These are phyloP conservation scores for Apotomis capreana DNA, from an alignment of 2,888 invertebrate genomes.

Conservation along the genomic window DNA sequence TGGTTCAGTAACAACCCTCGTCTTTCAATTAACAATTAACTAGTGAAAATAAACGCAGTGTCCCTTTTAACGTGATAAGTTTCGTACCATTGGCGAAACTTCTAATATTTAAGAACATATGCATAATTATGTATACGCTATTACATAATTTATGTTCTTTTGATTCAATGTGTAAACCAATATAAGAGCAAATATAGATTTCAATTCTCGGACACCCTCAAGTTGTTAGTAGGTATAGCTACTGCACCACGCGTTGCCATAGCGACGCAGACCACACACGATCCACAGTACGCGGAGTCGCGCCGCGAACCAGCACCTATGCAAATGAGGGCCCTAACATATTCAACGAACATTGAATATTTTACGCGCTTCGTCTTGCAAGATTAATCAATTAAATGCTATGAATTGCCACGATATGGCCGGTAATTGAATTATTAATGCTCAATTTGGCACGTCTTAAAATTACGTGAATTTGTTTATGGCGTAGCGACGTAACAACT, in stretches of 20 bases:
- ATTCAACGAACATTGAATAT: slow-evolving; percentile 61
- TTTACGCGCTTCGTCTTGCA: slow-evolving; percentile 61
- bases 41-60: too few relatives aligned
- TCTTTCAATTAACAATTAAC: too few relatives aligned
- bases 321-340: slow-evolving; percentile 68
- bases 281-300: slow-evolving; percentile 58
- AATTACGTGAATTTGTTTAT: slow-evolving; percentile 35
- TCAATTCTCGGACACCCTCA: slow-evolving; percentile 14
- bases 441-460: slow-evolving; percentile 35
- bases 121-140: too few relatives aligned
- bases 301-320: slow-evolving; percentile 53
- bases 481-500: slow-evolving; percentile 27
- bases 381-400: slow-evolving; percentile 63
- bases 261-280: slow-evolving; percentile 80
- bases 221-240: slow-evolving; percentile 50
- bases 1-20: too few relatives aligned
- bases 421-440: slow-evolving; percentile 39
- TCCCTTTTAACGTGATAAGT: too few relatives aligned
- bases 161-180: not conserved
- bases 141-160: too few relatives aligned
- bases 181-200: not conserved
- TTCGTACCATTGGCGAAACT: too few relatives aligned
- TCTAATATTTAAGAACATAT: too few relatives aligned
- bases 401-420: slow-evolving; percentile 45
- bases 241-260: slow-evolving; percentile 62